Percentiles rank a stretch among this genome's conserved stretches.
phyloP scores from a whole-genome alignment of 2,113 vertebrate genomes.

The Lota lota region DNA sequence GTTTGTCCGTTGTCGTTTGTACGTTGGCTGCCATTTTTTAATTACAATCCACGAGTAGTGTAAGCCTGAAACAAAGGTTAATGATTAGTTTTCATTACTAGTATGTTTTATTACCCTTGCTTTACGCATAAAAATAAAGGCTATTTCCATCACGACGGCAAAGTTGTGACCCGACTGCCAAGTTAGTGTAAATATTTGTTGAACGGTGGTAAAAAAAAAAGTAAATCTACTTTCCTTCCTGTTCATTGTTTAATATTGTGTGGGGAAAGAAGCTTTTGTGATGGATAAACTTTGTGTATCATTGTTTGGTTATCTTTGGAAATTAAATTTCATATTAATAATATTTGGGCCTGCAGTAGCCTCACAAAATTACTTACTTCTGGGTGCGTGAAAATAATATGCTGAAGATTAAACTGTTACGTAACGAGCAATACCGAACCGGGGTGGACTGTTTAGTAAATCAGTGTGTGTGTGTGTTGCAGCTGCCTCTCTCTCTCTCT shows the following conservation, averaged over 20 bases:
- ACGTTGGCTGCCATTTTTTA: no score
- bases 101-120: no score
- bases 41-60: no score
- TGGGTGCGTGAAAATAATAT: no score
- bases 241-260: not conserved
- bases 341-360: not conserved
- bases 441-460: no score
- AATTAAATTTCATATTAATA: not conserved
- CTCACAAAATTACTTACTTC: not conserved
- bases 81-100: no score
- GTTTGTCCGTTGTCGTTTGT: no score
- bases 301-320: not conserved
- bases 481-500: constrained; percentile 35
- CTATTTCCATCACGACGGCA: no score
- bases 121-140: no score
- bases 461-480: constrained; percentile 10
- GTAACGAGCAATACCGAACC: no score
- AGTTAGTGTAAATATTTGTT: constrained; percentile 33
- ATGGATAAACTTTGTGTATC: not conserved
- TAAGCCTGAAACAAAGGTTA: no score
- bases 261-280: not conserved
- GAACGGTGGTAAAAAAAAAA: not conserved
- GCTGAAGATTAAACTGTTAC: no score
- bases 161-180: not conserved
- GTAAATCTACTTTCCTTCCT: not conserved